phyloP scores from a whole-genome alignment of 2,113 vertebrate genomes.

The Ursus arctos region DNA sequence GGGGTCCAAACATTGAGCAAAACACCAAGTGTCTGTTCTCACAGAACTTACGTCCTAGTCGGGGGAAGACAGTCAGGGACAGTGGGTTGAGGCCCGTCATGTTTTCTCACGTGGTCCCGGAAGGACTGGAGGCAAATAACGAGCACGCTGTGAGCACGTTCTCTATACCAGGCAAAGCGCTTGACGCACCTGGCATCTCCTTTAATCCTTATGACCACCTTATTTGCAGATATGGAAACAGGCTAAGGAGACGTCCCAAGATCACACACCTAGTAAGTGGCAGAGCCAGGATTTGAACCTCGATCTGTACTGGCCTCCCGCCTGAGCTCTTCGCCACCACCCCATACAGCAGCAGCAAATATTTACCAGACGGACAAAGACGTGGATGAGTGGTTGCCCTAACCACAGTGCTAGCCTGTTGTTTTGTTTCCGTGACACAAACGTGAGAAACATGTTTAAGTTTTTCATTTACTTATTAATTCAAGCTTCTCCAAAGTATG shows the following conservation, averaged over 20 bases:
- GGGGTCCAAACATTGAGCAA: not conserved
- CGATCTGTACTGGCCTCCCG: not conserved
- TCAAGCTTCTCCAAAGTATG: conserved; percentile 12
- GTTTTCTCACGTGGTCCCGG: not conserved
- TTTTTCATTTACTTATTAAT: conserved; percentile 64
- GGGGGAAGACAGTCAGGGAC: not conserved
- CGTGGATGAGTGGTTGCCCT: conserved; percentile 64
- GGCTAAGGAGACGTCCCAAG: not conserved
- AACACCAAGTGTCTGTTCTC: not conserved
- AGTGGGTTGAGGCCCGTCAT: not conserved
- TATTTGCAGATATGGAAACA: not conserved
- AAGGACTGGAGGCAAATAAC: not conserved
- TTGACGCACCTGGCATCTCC: not conserved
- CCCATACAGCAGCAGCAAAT: not conserved
- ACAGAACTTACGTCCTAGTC: not conserved
- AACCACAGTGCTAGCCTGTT: not conserved
- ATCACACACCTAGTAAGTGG: not conserved
- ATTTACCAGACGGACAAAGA: conserved; percentile 63
- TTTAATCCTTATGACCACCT: not conserved
- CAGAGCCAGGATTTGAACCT: conserved; percentile 13
- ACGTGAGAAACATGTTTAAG: conserved; percentile 29
- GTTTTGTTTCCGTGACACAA: conserved; percentile 55
- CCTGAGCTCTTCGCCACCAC: not conserved
- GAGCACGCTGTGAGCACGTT: not conserved
- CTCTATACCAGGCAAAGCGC: not conserved